These are phyloP conservation scores for Hafferia zeledoni DNA, from an alignment of 2,797 vertebrate species.

Conservation along the genomic window DNA sequence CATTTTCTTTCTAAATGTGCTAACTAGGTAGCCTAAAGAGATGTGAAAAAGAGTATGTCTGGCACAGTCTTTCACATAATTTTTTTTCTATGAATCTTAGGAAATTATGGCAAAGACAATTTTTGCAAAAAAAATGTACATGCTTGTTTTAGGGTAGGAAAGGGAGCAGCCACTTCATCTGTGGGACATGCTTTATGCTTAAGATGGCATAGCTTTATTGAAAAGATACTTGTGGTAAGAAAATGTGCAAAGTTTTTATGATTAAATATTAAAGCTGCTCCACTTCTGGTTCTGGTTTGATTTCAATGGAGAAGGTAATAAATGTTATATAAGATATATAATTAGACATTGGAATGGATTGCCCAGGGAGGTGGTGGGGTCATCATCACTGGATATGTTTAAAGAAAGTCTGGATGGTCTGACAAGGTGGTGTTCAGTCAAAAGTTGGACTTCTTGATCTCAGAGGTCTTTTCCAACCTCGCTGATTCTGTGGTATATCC, in stretches of 20 bases:
- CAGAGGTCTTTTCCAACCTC: background rate
- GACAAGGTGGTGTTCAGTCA: fast-evolving
- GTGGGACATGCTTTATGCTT: background rate
- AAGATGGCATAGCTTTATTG: background rate
- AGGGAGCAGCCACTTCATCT: background rate
- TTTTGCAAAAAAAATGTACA: background rate
- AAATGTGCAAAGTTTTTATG: background rate
- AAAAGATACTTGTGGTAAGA: background rate
- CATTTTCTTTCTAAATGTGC: background rate
- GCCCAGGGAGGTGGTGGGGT: background rate
- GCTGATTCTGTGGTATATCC: background rate
- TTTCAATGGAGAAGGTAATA: background rate
- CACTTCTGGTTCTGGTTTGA: background rate
- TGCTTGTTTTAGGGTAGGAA: background rate
- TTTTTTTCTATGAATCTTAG: background rate
- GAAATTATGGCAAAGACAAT: background rate
- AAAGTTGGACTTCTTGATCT: background rate
- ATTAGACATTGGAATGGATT: background rate
- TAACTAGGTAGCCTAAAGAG: background rate
- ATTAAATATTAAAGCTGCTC: background rate
- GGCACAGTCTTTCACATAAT: background rate
- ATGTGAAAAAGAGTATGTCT: background rate
- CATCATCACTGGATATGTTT: background rate
- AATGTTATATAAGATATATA: background rate
- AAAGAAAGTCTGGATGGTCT: background rate